phyloP scores from a whole-genome alignment of 2,888 invertebrate species.

The Eupelmus urozonus region DNA sequence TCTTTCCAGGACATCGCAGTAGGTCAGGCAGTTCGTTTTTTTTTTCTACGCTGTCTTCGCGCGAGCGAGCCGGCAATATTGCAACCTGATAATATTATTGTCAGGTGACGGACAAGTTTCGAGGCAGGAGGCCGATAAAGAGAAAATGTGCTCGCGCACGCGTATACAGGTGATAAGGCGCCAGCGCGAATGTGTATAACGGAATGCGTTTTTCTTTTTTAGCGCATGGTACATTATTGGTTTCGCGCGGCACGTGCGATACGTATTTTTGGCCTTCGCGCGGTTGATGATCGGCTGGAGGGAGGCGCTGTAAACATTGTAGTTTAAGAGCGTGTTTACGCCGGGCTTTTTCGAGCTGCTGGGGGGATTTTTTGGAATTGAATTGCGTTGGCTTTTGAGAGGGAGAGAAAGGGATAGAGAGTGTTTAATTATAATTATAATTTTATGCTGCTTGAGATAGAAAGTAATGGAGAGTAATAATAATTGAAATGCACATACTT shows the following conservation, averaged over 20 bases:
- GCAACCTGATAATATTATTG: too few relatives aligned
- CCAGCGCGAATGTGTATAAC: neutral
- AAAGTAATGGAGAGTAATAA: too few relatives aligned
- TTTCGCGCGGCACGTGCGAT: neutral
- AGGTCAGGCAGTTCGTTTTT: constrained; percentile 26
- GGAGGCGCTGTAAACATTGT: too few relatives aligned
- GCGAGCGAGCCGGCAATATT: neutral
- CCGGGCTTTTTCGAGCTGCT: too few relatives aligned
- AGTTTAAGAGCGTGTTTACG: too few relatives aligned
- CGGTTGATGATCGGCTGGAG: neutral
- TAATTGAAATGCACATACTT: too few relatives aligned
- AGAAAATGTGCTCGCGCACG: neutral
- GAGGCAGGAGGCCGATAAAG: constrained; percentile 29
- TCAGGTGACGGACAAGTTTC: constrained; percentile 52
- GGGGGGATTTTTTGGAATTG: too few relatives aligned
- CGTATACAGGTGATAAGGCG: constrained; percentile 29
- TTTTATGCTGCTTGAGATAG: too few relatives aligned
- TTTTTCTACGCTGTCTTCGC: neutral
- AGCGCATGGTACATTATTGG: too few relatives aligned
- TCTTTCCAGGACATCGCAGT: neutral
- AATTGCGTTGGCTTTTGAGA: too few relatives aligned
- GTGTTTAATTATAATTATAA: too few relatives aligned
- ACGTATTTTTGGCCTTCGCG: neutral
- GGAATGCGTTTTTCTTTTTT: constrained; percentile 11
- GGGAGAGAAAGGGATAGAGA: too few relatives aligned